These are phyloP conservation scores for Vanacampus margaritifer DNA, from an alignment of 2,113 vertebrate species.

Conservation along the genomic window DNA sequence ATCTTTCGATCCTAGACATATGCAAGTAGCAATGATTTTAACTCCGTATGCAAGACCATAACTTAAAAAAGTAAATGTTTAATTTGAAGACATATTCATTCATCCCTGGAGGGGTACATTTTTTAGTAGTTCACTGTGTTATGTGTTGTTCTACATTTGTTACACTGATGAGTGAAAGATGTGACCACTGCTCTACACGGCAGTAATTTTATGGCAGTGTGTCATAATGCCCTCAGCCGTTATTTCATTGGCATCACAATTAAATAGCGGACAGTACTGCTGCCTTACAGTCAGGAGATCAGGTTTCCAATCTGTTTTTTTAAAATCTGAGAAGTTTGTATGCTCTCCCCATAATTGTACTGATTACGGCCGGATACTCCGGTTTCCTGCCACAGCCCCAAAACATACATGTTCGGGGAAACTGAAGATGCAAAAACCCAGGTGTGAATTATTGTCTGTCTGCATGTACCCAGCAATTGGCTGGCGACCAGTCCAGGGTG, in stretches of 20 bases:
- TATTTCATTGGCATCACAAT: not conserved
- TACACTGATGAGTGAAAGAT: too few relatives aligned
- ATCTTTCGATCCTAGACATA: too few relatives aligned
- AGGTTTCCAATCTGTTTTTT: not conserved
- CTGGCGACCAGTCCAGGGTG: not conserved
- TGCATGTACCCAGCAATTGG: not conserved
- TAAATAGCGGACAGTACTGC: not conserved
- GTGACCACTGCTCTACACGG: slow-evolving; percentile 4
- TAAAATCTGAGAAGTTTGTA: not conserved
- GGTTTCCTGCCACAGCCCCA: too few relatives aligned
- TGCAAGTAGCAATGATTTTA: too few relatives aligned
- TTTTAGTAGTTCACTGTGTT: too few relatives aligned
- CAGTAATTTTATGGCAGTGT: slow-evolving; percentile 9
- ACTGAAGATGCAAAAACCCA: not conserved
- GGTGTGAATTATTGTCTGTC: not conserved
- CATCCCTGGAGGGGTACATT: too few relatives aligned
- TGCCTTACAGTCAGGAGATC: not conserved
- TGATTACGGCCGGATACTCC: too few relatives aligned
- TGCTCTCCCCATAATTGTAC: not conserved
- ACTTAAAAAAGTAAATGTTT: too few relatives aligned
- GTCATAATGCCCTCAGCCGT: not conserved
- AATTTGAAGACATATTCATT: too few relatives aligned
- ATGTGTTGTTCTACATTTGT: too few relatives aligned
- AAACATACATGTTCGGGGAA: too few relatives aligned
- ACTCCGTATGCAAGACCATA: too few relatives aligned